Percentiles rank a stretch among this genome's conserved stretches.
phyloP scores from a whole-genome alignment of 2,888 invertebrate species.

The Limnephilus auricula region DNA sequence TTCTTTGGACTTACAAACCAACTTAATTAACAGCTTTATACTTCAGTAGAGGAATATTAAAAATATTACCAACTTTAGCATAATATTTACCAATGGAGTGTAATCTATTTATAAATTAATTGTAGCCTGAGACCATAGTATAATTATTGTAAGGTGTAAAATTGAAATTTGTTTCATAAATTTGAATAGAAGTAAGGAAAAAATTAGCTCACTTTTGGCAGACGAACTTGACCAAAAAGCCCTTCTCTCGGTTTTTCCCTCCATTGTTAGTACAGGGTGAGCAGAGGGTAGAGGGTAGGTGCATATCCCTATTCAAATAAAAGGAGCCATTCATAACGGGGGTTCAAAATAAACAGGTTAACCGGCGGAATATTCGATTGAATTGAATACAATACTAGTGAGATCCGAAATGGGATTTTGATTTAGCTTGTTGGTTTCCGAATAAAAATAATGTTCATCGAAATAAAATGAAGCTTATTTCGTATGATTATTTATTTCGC shows the following conservation, averaged over 20 bases:
- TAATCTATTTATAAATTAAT: too few relatives aligned
- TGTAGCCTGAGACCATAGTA: too few relatives aligned
- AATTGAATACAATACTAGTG: background rate
- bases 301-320: slow-evolving; percentile 45
- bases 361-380: background rate
- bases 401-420: background rate
- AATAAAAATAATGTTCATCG: too few relatives aligned
- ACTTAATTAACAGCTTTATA: too few relatives aligned
- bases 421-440: background rate
- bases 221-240: background rate
- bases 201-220: background rate
- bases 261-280: background rate
- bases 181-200: background rate
- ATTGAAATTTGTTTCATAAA: background rate
- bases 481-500: too few relatives aligned
- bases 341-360: slow-evolving; percentile 2
- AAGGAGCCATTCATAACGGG: slow-evolving; percentile 19
- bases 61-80: too few relatives aligned
- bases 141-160: too few relatives aligned
- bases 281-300: background rate
- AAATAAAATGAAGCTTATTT: too few relatives aligned
- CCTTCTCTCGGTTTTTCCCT: background rate
- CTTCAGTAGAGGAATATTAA: too few relatives aligned
- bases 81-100: too few relatives aligned
- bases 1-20: too few relatives aligned